Conservation (phyloP, 2,113 vertebrate genomes). For the Myocastor coypus region DNA sequence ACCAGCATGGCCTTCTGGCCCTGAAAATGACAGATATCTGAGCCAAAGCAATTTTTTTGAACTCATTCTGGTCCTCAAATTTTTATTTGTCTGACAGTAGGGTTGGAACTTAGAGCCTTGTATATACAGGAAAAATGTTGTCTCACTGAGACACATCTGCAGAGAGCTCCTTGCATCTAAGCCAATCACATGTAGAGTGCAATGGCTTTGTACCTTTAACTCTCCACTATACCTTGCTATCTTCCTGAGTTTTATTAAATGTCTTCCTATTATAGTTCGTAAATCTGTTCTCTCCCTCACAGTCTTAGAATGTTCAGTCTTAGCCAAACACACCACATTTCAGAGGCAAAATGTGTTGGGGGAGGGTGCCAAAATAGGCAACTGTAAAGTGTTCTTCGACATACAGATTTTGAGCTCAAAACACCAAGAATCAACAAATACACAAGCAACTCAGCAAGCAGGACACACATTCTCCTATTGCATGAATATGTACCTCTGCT, state of each 20-base stretch:
- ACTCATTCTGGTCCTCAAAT: neutral
- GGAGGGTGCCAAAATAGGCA: neutral
- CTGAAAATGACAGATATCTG: neutral
- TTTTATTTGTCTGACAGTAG: neutral
- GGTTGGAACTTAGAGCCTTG: neutral
- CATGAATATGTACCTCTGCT: neutral
- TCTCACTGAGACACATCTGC: neutral
- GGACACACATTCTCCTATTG: neutral
- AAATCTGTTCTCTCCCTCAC: neutral
- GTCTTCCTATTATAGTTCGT: neutral
- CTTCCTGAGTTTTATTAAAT: neutral
- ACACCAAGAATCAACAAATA: neutral
- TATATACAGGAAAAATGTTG: neutral
- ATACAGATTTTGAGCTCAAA: neutral
- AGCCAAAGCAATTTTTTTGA: neutral
- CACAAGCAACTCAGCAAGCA: neutral
- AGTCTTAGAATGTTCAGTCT: neutral
- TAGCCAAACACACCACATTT: neutral
- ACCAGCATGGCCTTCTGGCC: neutral
- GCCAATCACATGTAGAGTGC: neutral
- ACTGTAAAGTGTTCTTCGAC: neutral
- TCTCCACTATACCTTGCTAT: neutral
- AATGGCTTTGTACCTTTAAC: rapidly evolving
- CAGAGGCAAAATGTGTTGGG: neutral
- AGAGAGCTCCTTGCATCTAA: neutral